phyloP scores from a whole-genome alignment of 1,140 invertebrate species.

The Drosophila orena region DNA sequence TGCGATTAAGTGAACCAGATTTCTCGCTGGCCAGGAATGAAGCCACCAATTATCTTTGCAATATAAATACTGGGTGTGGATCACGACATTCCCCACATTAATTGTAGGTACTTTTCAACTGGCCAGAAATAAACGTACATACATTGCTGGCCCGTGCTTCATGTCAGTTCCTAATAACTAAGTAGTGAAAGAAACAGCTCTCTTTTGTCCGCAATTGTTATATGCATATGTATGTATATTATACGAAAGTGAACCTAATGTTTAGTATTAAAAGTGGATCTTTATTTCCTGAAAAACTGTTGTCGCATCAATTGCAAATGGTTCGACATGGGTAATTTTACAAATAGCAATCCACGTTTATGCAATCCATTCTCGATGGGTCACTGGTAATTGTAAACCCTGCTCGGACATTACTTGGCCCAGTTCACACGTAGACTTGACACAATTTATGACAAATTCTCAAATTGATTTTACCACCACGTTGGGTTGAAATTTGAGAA shows the following conservation, averaged over 20 bases:
- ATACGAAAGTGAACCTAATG: conserved; percentile 8
- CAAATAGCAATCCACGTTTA: conserved; percentile 14
- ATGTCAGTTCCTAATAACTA: conserved; percentile 23
- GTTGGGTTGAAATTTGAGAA: conserved; percentile 18
- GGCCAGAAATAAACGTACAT: conserved; percentile 6
- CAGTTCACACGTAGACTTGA: conserved; percentile 66
- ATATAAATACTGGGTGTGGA: conserved; percentile 15
- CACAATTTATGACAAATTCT: conserved; percentile 23
- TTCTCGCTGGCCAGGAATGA: conserved; percentile 43
- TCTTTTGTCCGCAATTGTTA: conserved; percentile 9
- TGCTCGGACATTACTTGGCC: conserved; percentile 25
- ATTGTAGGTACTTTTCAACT: conserved; percentile 52
- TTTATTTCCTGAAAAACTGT: conserved; percentile 10
- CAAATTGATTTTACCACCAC: conserved; percentile 2
- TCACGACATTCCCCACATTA: conserved; percentile 34
- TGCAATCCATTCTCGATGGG: conserved; percentile 24
- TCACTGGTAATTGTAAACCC: conserved; percentile 45
- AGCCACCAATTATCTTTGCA: conserved; percentile 32
- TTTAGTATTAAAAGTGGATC: conserved; percentile 5
- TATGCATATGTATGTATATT: too few species aligned
- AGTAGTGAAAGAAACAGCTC: conserved; percentile 9
- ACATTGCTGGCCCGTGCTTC: conserved; percentile 39
- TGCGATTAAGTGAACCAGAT: conserved; percentile 47
- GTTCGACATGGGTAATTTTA: background rate
- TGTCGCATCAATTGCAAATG: conserved; percentile 9